Percentiles rank a stretch among this genome's conserved stretches.
These are phyloP conservation scores for Pseudococcus longispinus DNA, from an alignment of 2,888 invertebrate species.

Conservation along the genomic window DNA sequence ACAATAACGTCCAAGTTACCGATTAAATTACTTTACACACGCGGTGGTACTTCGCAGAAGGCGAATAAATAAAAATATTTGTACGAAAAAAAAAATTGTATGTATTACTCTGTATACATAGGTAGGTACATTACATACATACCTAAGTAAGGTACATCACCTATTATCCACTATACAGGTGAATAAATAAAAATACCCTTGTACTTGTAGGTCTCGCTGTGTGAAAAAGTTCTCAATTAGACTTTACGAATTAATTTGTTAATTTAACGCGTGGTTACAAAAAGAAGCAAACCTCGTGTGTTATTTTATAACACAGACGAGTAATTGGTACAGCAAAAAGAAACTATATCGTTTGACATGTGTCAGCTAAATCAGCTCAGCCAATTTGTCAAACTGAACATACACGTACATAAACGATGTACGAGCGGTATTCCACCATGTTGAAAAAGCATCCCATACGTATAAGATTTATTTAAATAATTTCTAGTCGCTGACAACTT, in stretches of 20 bases:
- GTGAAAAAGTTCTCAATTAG: background rate
- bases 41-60: background rate
- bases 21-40: background rate
- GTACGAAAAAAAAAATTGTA: background rate
- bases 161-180: too few species aligned
- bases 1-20: background rate
- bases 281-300: background rate
- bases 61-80: background rate
- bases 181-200: background rate
- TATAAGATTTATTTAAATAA: slow-evolving; percentile 28
- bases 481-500: background rate
- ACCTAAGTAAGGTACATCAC: background rate
- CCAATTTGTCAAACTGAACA: slow-evolving; percentile 38
- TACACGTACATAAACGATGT: background rate
- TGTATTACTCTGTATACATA: too few species aligned
- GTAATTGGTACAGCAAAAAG: slow-evolving; percentile 25
- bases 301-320: background rate
- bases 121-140: too few species aligned
- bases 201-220: background rate
- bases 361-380: slow-evolving; percentile 30
- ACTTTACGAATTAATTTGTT: background rate
- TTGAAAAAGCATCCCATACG: background rate
- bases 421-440: background rate
- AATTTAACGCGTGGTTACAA: background rate
- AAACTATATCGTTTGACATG: slow-evolving; percentile 19